Evolutionary conservation across 2,797 vertebrate genomes (phyloP).

Genomic region (Anolis apletophallus): DNA sequence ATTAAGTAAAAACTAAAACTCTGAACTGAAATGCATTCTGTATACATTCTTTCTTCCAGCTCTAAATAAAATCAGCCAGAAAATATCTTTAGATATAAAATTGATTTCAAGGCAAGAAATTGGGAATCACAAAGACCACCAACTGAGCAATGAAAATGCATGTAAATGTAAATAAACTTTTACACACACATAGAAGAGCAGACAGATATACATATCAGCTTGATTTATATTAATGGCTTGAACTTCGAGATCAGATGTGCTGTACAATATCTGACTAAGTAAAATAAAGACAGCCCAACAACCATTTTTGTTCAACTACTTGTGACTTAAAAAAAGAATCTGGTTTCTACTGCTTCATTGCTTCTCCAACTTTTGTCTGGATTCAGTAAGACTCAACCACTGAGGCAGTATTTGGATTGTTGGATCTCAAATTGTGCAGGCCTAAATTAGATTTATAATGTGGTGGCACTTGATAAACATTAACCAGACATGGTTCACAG

Average conservation of each 20-base stretch:
- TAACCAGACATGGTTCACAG: neutral
- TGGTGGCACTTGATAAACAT: neutral
- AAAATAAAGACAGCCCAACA: neutral
- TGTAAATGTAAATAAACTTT: neutral
- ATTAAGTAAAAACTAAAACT: neutral
- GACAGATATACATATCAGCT: neutral
- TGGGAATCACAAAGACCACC: neutral
- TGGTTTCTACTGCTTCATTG: neutral
- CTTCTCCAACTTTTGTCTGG: neutral
- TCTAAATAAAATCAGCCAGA: conserved; percentile 12
- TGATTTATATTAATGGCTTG: neutral
- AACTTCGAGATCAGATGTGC: neutral
- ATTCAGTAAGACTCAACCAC: neutral
- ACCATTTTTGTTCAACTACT: neutral
- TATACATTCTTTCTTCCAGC: neutral
- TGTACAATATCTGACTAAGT: neutral
- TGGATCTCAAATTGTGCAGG: neutral
- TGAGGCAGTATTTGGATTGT: neutral
- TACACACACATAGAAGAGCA: neutral
- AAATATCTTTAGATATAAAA: neutral
- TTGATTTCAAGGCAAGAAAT: neutral
- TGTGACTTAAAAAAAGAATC: neutral
- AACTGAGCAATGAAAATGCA: neutral
- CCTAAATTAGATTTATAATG: neutral
- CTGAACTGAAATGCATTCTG: conserved; percentile 3